Base-by-base conservation (phyloP, 1,140 invertebrate species). In the Nilaparvata lugens region DNA sequence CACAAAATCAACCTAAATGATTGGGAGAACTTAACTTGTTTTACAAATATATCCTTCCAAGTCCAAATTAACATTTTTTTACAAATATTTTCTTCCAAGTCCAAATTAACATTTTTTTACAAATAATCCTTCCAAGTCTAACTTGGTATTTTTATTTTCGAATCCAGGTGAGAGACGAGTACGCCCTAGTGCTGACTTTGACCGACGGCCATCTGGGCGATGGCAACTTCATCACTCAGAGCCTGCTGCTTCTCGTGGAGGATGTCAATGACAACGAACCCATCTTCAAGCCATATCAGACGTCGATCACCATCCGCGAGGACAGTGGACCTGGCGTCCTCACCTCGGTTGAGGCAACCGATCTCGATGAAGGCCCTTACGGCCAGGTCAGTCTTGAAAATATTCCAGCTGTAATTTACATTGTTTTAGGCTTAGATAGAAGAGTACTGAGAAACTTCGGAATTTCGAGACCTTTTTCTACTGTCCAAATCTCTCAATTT, bases 211-310 rank as follows among this genome's bases (percentile, higher is more conserved):
- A 87, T 68, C 79, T 93, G 23, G 89, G 88, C 1, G 87, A 91
- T 51, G 88, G 89, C 52, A 92, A 92, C 71, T 94, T 85, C 74
- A 88, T 96, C 59, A 93, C 89, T 4, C 92, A 95, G 76, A 92
- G 90, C 69, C 81, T 95, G 56, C 75, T 95, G 56, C 74, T 95
- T 14, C 76, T 94, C 52, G 90, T 95, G 0, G 91, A 95, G 75
- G 93, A 96, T 72, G 86, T 92, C 9, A 95, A 95, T 68, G 93
- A 95, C 75, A 93, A 93, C 76, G 83, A 84, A 62, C 92, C 93
- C 3, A 80, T 91, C 52, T 95, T 95, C 73, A 83, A 86, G 67
- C 86, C 89, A 11, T 92, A 93, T 74, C 86, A 88, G 62, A 83
- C 88, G 4, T 87, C 89, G 28, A 76, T 95, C 53, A 84, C 82